Percentiles rank a stretch among this genome's conserved stretches.
These are phyloP conservation scores for Leucopsar rothschildi DNA, from an alignment of 2,113 vertebrate species.

Conservation along the genomic window DNA sequence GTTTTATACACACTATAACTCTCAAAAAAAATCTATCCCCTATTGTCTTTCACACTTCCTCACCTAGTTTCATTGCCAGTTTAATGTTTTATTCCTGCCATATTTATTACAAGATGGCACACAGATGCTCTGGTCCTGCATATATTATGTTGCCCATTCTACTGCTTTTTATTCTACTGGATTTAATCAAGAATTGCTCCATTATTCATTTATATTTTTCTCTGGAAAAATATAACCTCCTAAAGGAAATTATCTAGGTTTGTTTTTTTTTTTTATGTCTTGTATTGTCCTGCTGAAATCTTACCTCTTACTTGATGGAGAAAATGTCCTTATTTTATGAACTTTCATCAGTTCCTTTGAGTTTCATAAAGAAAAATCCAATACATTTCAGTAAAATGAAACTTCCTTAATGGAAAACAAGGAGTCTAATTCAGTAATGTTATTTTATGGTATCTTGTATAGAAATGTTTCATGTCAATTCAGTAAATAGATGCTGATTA, in stretches of 20 bases:
- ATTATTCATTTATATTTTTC: background rate
- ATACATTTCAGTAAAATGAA: background rate
- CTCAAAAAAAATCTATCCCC: background rate
- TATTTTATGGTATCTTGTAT: background rate
- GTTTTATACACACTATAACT: background rate
- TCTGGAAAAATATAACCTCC: background rate
- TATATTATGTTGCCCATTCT: background rate
- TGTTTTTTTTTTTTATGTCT: background rate
- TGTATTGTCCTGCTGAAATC: background rate
- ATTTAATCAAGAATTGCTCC: background rate
- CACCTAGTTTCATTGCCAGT: background rate
- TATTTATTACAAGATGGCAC: slow-evolving; percentile 17
- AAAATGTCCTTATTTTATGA: background rate
- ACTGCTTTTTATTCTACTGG: background rate
- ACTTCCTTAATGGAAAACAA: background rate
- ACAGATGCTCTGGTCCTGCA: background rate
- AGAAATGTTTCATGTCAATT: background rate
- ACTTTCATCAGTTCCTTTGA: background rate
- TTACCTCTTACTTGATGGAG: background rate
- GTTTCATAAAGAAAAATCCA: background rate
- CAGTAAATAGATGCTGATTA: background rate
- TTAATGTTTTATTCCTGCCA: background rate
- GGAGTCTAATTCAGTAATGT: background rate
- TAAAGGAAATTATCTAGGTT: background rate
- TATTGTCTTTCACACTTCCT: background rate